These are phyloP conservation scores for Hippocampus mohnikei DNA, from an alignment of 2,113 vertebrate genomes.

Conservation along the genomic window DNA sequence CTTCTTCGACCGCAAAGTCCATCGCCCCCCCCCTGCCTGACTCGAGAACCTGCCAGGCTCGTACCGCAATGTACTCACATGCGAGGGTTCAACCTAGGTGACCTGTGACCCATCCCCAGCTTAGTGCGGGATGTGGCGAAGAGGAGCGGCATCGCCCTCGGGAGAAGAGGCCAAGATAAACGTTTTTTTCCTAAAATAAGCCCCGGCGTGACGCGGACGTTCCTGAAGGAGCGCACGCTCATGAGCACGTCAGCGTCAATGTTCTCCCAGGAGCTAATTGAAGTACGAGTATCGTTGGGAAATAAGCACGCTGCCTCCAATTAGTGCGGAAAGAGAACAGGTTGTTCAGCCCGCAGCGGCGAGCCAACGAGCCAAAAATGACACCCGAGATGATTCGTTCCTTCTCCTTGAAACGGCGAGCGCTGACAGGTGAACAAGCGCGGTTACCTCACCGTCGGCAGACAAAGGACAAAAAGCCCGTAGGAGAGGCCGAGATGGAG, in stretches of 20 bases:
- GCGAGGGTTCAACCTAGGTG: too few species aligned
- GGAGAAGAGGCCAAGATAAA: neutral
- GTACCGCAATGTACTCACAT: too few species aligned
- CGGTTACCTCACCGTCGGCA: neutral
- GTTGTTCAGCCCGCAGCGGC: neutral
- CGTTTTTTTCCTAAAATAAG: neutral
- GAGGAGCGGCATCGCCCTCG: neutral
- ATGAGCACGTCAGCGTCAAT: neutral
- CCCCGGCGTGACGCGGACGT: neutral
- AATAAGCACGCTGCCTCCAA: conserved; percentile 14
- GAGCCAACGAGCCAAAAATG: neutral
- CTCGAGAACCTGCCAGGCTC: too few species aligned
- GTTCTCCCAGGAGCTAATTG: conserved; percentile 7
- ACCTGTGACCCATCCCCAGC: too few species aligned
- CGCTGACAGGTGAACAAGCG: neutral
- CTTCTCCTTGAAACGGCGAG: neutral
- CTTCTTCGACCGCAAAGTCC: neutral
- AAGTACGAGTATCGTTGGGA: conserved; percentile 15
- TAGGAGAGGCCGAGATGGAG: neutral
- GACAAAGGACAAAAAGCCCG: neutral
- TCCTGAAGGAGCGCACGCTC: neutral
- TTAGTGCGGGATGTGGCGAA: neutral
- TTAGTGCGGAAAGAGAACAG: conserved; percentile 37
- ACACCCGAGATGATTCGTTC: neutral
- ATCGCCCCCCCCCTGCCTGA: too few species aligned